Base-by-base conservation (phyloP, 2,888 invertebrate genomes). In the Tricholauxania praeusta region DNA sequence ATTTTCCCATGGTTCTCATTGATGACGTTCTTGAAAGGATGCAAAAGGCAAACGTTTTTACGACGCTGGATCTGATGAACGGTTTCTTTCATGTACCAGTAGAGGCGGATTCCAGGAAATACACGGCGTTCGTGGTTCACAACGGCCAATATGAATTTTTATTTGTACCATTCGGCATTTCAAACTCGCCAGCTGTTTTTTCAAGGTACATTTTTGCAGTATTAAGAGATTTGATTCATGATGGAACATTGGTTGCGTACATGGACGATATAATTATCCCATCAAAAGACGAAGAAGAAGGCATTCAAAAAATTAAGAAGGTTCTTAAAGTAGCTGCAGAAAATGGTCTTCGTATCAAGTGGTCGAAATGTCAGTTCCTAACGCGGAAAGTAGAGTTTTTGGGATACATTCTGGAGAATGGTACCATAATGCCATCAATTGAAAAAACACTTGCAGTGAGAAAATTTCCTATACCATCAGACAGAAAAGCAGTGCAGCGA, bases 11-110 rank as follows among this genome's bases (percentile, higher is more conserved):
- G 74, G 57, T 67, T 2, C n/a, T 76, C 12, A 76, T 80, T n/a
- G 77, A 79, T 10, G 76, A 79, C 15, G 75, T 76, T 1, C 15
- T 78, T 0, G 75, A 79, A 8, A 62, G 64, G 3, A 59, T 80
- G 39, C 71, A 75, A 15, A 74, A 75, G 6, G 75, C 77, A 28
- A 73, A 57, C 12, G 74, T 75, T 32, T 81, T 78, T 28, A 79
- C 78, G 12, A 76, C 75, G 7, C 52, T 75, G 2, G 70, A 74
- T 47, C 47, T 74, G 17, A 15, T 47, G 14, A 65, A 74, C 17
- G 83, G 81, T 52, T 85, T 84, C 75, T 82, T 85, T 48, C 85
- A 86, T 76, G 83, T 86, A 15, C 73, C 74, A 5, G 39, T 72
- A n/a, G 71, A 74, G 12, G 8, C 47, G 28, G 48, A 32, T 4